These are phyloP conservation scores for Drosophila insularis DNA, from an alignment of 1,140 invertebrate genomes.

Conservation along the genomic window DNA sequence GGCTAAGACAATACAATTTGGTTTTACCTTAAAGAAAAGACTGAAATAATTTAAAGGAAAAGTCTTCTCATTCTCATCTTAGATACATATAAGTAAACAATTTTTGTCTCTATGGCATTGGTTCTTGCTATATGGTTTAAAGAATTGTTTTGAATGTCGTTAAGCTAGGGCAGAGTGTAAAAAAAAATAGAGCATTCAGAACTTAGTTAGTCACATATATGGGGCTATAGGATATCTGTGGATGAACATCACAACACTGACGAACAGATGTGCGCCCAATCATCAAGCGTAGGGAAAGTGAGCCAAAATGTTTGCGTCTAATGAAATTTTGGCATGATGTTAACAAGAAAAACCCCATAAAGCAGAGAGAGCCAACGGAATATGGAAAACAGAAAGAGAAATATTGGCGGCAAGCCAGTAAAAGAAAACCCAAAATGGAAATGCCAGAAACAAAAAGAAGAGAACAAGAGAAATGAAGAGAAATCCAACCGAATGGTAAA, in stretches of 20 bases:
- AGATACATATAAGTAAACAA: too few relatives aligned
- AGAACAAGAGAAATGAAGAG: not conserved
- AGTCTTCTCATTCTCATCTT: too few relatives aligned
- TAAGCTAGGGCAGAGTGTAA: too few relatives aligned
- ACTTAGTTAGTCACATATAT: not conserved
- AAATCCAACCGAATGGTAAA: constrained; percentile 37
- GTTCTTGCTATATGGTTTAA: too few relatives aligned
- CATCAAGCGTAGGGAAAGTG: not conserved
- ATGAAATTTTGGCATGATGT: constrained; percentile 66
- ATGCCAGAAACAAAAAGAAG: not conserved
- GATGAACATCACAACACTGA: not conserved
- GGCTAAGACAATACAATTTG: too few relatives aligned
- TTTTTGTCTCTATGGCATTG: not conserved
- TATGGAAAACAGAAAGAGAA: not conserved
- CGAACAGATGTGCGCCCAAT: constrained; percentile 10
- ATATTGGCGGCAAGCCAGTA: not conserved
- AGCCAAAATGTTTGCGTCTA: constrained; percentile 31
- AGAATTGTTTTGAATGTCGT: too few relatives aligned
- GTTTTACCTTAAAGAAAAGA: too few relatives aligned
- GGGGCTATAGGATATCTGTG: not conserved
- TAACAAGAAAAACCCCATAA: constrained; percentile 15
- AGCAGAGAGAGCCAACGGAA: not conserved
- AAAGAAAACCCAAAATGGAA: constrained; percentile 14
- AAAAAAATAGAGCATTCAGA: too few relatives aligned
- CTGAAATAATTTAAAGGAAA: too few relatives aligned